Evolutionary conservation across 37 sponge, comb jelly and placozoan species (phyloP).

Genomic region (Lycopodina hypogea): DNA sequence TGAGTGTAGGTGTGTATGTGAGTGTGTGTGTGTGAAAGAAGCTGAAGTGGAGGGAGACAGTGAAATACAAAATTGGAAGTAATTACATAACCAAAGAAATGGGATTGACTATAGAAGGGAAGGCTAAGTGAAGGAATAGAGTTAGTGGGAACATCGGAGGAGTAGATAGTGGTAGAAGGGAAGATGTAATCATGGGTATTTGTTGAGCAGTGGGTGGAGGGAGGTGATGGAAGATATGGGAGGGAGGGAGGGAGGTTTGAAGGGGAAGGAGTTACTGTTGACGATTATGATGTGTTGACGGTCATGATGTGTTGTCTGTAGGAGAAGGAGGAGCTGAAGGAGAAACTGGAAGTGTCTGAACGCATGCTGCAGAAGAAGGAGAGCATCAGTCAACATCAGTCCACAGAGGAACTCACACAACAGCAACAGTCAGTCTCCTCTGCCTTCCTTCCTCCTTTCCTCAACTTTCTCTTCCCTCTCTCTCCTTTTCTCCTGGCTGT

Average conservation of each 20-base stretch:
- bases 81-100: too few relatives aligned
- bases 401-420: neutral
- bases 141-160: too few relatives aligned
- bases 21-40: neutral
- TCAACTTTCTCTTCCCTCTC: conserved; percentile 2
- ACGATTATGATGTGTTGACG: neutral
- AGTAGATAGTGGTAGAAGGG: neutral
- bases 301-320: neutral
- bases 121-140: too few relatives aligned
- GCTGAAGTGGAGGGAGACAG: neutral
- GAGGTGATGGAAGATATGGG: neutral
- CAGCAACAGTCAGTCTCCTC: conserved; percentile 11
- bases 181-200: neutral
- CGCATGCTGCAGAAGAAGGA: conserved; percentile 4
- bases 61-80: neutral
- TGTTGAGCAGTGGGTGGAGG: too few relatives aligned
- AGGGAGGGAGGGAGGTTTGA: neutral
- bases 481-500: neutral
- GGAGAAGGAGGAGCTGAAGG: conserved; percentile 35
- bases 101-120: too few relatives aligned
- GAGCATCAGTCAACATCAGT: neutral
- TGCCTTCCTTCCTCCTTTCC: neutral
- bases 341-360: conserved; percentile 32
- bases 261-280: neutral
- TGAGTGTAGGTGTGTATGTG: neutral